phyloP scores from a whole-genome alignment of 2,888 invertebrate genomes.

The Aporophyla lueneburgensis region DNA sequence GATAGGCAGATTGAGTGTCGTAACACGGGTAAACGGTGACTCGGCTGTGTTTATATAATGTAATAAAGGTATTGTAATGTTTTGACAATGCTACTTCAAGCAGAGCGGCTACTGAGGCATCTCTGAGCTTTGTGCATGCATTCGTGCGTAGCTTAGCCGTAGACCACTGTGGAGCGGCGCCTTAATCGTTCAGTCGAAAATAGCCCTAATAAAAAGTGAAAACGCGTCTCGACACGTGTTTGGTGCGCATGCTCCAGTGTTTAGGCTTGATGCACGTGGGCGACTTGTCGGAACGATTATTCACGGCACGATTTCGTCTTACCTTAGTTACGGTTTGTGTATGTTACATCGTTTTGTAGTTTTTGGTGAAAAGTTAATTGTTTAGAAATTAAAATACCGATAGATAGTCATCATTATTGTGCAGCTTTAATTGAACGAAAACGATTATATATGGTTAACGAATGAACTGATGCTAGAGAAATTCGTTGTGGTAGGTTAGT shows the following conservation, averaged over 20 bases:
- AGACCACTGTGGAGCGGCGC: neutral
- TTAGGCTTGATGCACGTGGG: conserved; percentile 60
- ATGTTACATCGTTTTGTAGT: conserved; percentile 12
- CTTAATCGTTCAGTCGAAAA: conserved; percentile 58
- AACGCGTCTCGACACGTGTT: conserved; percentile 58
- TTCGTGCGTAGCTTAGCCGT: neutral
- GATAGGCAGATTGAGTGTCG: neutral
- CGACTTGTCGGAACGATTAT: conserved; percentile 53
- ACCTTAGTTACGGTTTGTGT: conserved; percentile 18
- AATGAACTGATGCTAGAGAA: neutral
- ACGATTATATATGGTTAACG: neutral
- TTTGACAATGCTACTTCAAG: neutral
- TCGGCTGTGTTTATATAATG: neutral
- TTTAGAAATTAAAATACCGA: neutral
- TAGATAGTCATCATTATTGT: neutral
- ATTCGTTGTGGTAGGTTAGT: neutral
- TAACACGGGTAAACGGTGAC: neutral
- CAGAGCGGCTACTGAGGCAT: neutral
- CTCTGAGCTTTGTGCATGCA: neutral
- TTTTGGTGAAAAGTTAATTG: neutral
- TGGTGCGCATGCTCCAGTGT: conserved; percentile 40
- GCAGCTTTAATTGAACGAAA: neutral
- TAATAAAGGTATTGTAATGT: neutral
- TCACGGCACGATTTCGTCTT: conserved; percentile 52
- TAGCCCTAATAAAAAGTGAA: conserved; percentile 70